A percentile compares a stretch with the other conserved stretches of the same genome.
Evolutionary conservation across 2,797 vertebrate genomes (phyloP).

Genomic region (Sebastes variabilis): DNA sequence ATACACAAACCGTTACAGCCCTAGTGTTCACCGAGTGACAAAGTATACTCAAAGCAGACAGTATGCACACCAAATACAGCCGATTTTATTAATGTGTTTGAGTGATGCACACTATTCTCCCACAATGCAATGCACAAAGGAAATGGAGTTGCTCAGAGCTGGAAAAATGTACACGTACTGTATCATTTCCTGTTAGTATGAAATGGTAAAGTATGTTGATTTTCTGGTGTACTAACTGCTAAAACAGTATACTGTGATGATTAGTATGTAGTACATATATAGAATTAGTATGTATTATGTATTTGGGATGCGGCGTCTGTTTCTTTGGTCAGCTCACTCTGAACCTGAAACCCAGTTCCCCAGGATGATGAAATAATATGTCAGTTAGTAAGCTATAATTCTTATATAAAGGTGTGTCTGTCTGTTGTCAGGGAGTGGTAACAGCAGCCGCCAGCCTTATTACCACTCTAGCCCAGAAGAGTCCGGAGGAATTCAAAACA

Average conservation of each 20-base stretch:
- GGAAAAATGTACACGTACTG: background rate
- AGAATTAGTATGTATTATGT: background rate
- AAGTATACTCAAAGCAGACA: background rate
- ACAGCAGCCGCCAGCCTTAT: conserved; percentile 92
- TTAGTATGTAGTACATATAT: background rate
- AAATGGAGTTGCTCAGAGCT: background rate
- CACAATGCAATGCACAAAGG: background rate
- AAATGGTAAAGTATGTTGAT: background rate
- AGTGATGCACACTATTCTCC: background rate
- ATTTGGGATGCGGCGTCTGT: background rate
- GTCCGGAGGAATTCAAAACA: conserved; percentile 95
- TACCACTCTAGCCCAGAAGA: conserved; percentile 92
- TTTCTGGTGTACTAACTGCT: background rate
- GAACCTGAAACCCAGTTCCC: background rate
- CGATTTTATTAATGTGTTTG: background rate
- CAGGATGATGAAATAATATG: background rate
- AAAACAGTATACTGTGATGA: background rate
- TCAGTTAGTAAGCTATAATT: background rate
- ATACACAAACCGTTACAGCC: background rate
- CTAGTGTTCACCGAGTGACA: background rate
- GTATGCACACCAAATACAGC: too few relatives aligned
- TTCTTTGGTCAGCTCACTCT: background rate
- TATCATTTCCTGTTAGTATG: background rate
- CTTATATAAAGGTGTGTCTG: background rate
- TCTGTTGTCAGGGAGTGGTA: conserved; percentile 87